Evolutionary conservation across 1,140 invertebrate species (phyloP), one percentile per base, ranked within the genome.

Genomic region (Brachionus paranguensis): DNA sequence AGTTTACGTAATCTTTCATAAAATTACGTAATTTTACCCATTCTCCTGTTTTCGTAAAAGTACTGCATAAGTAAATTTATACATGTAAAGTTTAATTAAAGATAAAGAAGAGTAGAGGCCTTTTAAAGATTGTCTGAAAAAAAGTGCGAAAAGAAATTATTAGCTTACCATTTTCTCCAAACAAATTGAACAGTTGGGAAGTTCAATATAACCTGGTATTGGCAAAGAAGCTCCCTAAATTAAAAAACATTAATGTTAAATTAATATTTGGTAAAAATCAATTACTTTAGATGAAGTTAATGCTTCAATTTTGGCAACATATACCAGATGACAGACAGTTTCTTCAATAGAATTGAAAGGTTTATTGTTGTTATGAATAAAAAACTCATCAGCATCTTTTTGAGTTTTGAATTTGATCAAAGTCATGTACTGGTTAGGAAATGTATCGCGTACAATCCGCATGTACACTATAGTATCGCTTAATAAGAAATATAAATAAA

Each of bases 151-250:
- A 47, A 68, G 24, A 70, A 78, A 27, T 24, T 24, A 84, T 85
- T 85, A 2, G 11, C 65, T 68, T 85, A 91, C 91, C 91, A 92
- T 91, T 88, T 96, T 92, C 89, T 99, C 97, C 87, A 96, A 88
- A 88, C 96, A 98, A 17, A 98, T 96, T 7, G 97, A 95, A 90
- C 98, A 99, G 3, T 94, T 97, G n/a, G 97, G 97, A 78, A 99
- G 90, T 90, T 99, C 98, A 0, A 95, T 96, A 86, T 96, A 93
- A 1, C 93, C 89, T 10, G 86, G 85, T 14, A 90, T 85, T 68
- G 89, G 88, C 50, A 89, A 78, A 84, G 86, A 87, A 12, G 86
- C 88, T 78, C 88, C 87, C 89, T 90, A 85, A 17, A 86, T 86
- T 84, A 37, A 81, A 78, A 85, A 8, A 27, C 83, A 47, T 45